Evolutionary conservation across 1,140 invertebrate genomes (phyloP), one percentile per base, ranked within the genome.

Genomic region (Oryctes rhinoceros): DNA sequence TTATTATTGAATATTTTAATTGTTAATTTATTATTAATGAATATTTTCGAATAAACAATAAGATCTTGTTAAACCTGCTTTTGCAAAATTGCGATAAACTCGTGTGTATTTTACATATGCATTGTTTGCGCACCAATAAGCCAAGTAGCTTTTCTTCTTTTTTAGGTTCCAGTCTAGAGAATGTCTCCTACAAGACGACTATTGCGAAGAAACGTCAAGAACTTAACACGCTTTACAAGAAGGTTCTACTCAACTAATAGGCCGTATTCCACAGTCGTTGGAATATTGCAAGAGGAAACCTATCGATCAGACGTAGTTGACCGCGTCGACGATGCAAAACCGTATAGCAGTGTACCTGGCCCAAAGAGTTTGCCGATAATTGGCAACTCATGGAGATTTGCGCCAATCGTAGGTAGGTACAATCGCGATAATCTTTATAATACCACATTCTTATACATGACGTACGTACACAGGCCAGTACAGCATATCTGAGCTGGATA

Each of bases 351-450:
- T 79, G 92, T 96, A 79, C 95, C 95, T 4, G 95, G 95, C 35
- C 94, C 95, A 1, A 92, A 89, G 86, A 92, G 93, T 11, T 86
- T 95, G 78, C 95, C 95, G 0, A 44, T 96, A 5, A 87, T 96
- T 20, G 94, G 95, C 39, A 96, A 96, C 86, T 92, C 93, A 13
- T 96, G 94, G 94, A 88, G 94, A 81, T 95, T 95, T 87, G 91
- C 94, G 65, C 93, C 85, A 24, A 86, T 91, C 79, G 90, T 94
- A 84, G 92, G 92, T 93, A 89, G 62, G 47, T n/a, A 0, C 13
- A 59, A 59, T 4, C 49, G 49, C 49, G 49, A 53, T 53, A 15
- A 53, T 18, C 6, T 13, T 10, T 74, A 39, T 80, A 10, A 10
- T 44, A 44, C 5, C 9, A 7, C 3, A 44, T 44, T 44, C 39